Conservation (phyloP, 1,140 invertebrate genomes). For the Trissolcus basalis region DNA sequence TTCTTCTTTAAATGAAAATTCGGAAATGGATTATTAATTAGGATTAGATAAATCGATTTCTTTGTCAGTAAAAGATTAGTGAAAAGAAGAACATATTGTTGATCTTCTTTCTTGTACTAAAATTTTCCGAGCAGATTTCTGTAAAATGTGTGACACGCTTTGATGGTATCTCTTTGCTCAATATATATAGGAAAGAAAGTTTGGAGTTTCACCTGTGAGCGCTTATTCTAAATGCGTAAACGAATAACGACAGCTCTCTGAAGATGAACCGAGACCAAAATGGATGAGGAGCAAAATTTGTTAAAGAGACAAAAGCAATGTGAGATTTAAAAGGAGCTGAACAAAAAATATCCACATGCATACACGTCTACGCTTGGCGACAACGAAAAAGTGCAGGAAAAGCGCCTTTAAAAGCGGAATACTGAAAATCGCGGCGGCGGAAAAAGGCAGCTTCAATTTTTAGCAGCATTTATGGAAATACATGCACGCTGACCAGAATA, state of each 20-base stretch:
- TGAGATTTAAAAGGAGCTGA: constrained; percentile 28
- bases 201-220: constrained; percentile 35
- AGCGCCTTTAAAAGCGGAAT: constrained; percentile 26
- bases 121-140: constrained; percentile 41
- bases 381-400: constrained; percentile 21
- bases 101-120: constrained; percentile 17
- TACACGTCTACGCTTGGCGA: not conserved
- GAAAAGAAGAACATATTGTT: constrained; percentile 34
- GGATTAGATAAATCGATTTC: too few species aligned
- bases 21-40: too few species aligned
- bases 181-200: too few species aligned
- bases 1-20: too few species aligned
- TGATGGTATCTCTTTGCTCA: constrained; percentile 28
- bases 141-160: constrained; percentile 50
- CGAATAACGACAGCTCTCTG: constrained; percentile 67
- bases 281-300: constrained; percentile 44
- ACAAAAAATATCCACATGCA: constrained; percentile 15
- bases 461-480: constrained; percentile 56
- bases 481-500: constrained; percentile 52
- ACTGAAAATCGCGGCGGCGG: constrained; percentile 36
- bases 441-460: constrained; percentile 50
- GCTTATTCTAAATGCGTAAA: constrained; percentile 67
- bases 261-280: constrained; percentile 52
- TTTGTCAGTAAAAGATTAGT: too few species aligned
- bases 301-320: constrained; percentile 52